A percentile compares a stretch with the other conserved stretches of the same genome.
These are phyloP conservation scores for Euclidia mi DNA, from an alignment of 2,888 invertebrate species.

Conservation along the genomic window DNA sequence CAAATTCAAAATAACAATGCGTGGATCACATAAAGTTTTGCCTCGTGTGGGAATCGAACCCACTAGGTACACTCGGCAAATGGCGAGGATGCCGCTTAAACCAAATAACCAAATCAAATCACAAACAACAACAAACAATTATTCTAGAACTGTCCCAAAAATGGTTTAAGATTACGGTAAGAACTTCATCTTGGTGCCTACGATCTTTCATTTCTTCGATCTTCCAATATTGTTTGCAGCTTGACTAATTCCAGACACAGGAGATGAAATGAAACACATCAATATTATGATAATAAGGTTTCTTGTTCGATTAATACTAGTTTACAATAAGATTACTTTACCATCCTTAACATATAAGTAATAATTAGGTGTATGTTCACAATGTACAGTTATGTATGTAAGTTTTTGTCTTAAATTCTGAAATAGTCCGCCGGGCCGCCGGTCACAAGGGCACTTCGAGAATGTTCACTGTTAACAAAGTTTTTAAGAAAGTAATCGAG, in stretches of 20 bases:
- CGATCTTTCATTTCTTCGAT: no score
- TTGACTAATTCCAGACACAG: not conserved
- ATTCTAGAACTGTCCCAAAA: no score
- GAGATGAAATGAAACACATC: constrained; percentile 79
- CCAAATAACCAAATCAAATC: no score
- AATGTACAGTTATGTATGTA: constrained; percentile 89
- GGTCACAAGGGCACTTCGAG: constrained; percentile 87
- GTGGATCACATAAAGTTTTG: no score
- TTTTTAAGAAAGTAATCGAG: constrained; percentile 69
- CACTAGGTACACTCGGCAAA: no score
- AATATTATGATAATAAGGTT: constrained; percentile 90
- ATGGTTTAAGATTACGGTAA: no score
- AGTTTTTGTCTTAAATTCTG: constrained; percentile 83
- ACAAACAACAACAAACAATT: no score
- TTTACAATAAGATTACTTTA: constrained; percentile 89
- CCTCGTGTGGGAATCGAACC: no score
- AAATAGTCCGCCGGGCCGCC: constrained; percentile 85
- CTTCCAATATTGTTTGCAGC: no score
- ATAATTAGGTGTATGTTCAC: constrained; percentile 88
- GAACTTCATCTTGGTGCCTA: no score
- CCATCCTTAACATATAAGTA: constrained; percentile 81
- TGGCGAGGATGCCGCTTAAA: no score
- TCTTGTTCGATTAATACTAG: constrained; percentile 89
- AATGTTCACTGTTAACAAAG: constrained; percentile 69
- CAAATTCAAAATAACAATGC: no score